phyloP scores from a whole-genome alignment of 2,797 vertebrate genomes.

The Mormyrops attenuatus region DNA sequence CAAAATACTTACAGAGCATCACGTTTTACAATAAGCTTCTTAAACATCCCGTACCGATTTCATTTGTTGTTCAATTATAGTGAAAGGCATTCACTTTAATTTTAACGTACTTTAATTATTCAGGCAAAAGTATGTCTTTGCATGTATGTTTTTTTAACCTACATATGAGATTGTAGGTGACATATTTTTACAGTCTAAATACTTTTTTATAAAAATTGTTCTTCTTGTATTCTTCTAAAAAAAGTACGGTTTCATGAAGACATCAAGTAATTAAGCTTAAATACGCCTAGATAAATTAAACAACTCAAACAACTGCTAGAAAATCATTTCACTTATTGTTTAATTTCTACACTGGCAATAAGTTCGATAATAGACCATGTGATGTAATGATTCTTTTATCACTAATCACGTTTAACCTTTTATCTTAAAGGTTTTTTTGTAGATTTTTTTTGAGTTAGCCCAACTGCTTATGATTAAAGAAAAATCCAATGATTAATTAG shows the following conservation, averaged over 20 bases:
- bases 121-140: background rate
- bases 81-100: background rate
- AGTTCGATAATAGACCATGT: background rate
- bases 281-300: background rate
- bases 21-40: background rate
- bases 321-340: background rate
- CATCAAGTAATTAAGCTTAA: background rate
- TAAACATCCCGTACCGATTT: background rate
- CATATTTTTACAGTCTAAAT: background rate
- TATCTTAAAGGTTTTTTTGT: background rate
- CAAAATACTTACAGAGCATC: background rate
- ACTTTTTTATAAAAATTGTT: background rate
- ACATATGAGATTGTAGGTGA: background rate
- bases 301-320: background rate
- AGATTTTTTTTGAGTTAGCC: background rate
- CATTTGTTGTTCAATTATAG: background rate
- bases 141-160: background rate
- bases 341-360: background rate
- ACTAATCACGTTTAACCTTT: background rate
- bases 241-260: background rate
- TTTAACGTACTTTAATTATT: background rate
- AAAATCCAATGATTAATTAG: background rate
- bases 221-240: background rate
- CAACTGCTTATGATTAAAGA: background rate
- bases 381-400: background rate